Percentiles rank a stretch among this genome's conserved stretches.
Evolutionary conservation across 1,140 invertebrate species (phyloP).

Genomic region (Melipona quadrifasciata): DNA sequence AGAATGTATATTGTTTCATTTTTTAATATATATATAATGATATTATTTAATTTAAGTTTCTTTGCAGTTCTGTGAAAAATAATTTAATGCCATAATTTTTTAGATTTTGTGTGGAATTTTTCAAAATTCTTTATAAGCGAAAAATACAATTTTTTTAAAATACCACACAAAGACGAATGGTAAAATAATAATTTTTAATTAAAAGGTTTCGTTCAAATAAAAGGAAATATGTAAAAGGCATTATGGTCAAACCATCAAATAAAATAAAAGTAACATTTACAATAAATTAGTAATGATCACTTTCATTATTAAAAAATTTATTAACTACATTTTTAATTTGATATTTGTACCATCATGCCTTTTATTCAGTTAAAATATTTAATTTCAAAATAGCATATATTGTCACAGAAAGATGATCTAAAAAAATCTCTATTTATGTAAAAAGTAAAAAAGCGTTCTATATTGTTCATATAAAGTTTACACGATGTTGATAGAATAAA

Average conservation of each 20-base stretch:
- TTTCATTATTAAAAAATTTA: background rate
- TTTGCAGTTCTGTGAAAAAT: constrained; percentile 9
- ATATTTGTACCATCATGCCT: constrained; percentile 24
- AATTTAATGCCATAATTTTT: background rate
- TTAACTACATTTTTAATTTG: background rate
- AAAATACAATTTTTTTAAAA: background rate
- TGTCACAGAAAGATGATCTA: constrained; percentile 9
- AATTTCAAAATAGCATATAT: constrained; percentile 10
- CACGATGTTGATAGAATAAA: constrained; percentile 70
- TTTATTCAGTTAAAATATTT: constrained; percentile 22
- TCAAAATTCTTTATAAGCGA: background rate
- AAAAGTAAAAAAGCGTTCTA: constrained; percentile 48
- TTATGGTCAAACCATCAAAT: constrained; percentile 44
- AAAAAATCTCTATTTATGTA: constrained; percentile 40
- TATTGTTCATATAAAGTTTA: constrained; percentile 78
- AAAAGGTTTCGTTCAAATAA: background rate
- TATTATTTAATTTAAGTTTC: constrained; percentile 10
- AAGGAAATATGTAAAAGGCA: constrained; percentile 33
- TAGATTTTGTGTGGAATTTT: constrained; percentile 21
- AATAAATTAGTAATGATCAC: background rate
- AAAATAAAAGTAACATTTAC: constrained; percentile 5
- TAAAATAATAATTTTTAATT: constrained; percentile 5
- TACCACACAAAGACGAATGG: background rate
- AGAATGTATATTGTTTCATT: constrained; percentile 4
- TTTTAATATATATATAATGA: background rate